Evolutionary conservation across 2,888 invertebrate species (phyloP).

Genomic region (Rhodophaea formosa): DNA sequence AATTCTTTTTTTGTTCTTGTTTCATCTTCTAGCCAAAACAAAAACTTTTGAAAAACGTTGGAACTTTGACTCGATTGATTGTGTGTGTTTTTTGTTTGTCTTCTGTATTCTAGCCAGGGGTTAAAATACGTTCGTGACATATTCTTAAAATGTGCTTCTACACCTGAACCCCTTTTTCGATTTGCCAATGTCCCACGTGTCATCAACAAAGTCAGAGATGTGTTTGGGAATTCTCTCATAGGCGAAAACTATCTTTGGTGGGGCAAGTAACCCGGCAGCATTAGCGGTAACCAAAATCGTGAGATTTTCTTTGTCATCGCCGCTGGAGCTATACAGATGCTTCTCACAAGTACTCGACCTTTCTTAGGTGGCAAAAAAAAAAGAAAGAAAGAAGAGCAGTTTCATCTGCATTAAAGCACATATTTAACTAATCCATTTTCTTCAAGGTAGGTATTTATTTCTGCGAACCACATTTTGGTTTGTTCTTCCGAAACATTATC

Average conservation of each 20-base stretch:
- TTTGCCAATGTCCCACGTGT: constrained; percentile 32
- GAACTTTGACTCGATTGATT: not conserved
- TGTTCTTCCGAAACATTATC: constrained; percentile 25
- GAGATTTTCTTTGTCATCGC: constrained; percentile 36
- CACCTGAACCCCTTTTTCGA: constrained; percentile 46
- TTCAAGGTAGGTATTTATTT: constrained; percentile 22
- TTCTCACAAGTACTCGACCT: constrained; percentile 36
- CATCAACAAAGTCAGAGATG: constrained; percentile 23
- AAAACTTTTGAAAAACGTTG: constrained; percentile 1
- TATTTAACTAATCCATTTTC: constrained; percentile 12
- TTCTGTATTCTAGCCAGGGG: constrained; percentile 34
- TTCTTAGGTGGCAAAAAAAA: constrained; percentile 49
- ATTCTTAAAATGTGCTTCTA: constrained; percentile 44
- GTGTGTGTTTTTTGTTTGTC: constrained; percentile 7
- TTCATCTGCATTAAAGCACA: constrained; percentile 39
- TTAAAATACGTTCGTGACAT: constrained; percentile 43
- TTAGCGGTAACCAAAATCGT: constrained; percentile 30
- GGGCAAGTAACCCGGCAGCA: constrained; percentile 30
- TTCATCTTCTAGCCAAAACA: not conserved
- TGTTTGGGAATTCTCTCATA: constrained; percentile 27
- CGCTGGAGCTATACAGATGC: constrained; percentile 22
- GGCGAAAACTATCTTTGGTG: constrained; percentile 30
- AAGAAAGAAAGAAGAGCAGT: too few species aligned
- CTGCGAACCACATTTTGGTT: constrained; percentile 23
- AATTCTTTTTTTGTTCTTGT: not conserved